Percentiles rank a stretch among this genome's conserved stretches.
phyloP scores from a whole-genome alignment of 64 coral and sea anemone species.

The Pachyseris speciosa region DNA sequence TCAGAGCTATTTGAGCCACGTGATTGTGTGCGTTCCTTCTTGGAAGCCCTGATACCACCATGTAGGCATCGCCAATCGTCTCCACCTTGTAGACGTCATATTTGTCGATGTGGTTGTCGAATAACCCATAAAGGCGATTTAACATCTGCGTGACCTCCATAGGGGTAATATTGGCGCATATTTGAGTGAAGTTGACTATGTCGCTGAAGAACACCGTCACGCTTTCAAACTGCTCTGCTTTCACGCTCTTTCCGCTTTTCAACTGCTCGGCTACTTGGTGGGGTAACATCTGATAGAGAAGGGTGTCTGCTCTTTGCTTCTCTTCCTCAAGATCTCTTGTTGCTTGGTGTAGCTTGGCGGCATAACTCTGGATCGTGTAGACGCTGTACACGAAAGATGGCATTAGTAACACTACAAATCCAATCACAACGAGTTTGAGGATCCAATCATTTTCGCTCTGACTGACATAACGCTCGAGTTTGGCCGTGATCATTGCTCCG shows the following conservation, averaged over 20 bases:
- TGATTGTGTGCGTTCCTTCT: slow-evolving; percentile 37
- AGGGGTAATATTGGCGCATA: slow-evolving; percentile 73
- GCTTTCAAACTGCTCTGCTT: slow-evolving; percentile 82
- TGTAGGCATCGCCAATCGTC: slow-evolving; percentile 75
- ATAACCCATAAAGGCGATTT: slow-evolving; percentile 62
- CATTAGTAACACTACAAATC: slow-evolving; percentile 38
- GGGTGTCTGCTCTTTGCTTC: slow-evolving; percentile 68
- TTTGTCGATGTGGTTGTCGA: slow-evolving; percentile 63
- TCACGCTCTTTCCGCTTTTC: slow-evolving; percentile 71
- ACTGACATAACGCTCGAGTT: background rate
- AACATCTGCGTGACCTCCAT: slow-evolving; percentile 83
- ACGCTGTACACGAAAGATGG: slow-evolving; percentile 57
- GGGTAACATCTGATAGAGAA: slow-evolving; percentile 82
- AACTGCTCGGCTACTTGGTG: slow-evolving; percentile 80
- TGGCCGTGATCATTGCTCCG: background rate
- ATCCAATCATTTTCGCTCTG: background rate
- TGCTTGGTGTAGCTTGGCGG: slow-evolving; percentile 37
- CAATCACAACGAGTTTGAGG: background rate
- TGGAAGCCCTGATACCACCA: slow-evolving; percentile 69
- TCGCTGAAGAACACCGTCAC: slow-evolving; percentile 91
- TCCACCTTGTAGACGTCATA: slow-evolving; percentile 78
- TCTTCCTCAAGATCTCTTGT: slow-evolving; percentile 74
- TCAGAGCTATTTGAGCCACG: slow-evolving; percentile 40
- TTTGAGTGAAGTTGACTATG: slow-evolving; percentile 87
- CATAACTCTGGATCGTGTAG: slow-evolving; percentile 72